A percentile compares a stretch with the other conserved stretches of the same genome.
Conservation (phyloP, 2,113 vertebrate genomes). For the Apodemus sylvaticus region DNA sequence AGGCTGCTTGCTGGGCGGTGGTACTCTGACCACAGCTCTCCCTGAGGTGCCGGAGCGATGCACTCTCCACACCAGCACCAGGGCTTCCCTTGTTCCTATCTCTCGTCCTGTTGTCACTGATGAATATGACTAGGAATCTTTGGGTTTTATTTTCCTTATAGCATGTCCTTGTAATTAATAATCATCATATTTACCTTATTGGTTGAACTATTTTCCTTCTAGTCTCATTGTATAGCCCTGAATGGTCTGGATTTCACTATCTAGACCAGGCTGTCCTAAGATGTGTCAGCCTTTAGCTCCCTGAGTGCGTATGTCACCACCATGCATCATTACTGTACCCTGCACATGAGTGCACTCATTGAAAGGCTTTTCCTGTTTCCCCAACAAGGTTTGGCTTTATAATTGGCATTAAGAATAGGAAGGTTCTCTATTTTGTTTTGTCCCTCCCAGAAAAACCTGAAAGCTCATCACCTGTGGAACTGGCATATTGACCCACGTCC, state of each 20-base stretch:
- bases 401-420: background rate
- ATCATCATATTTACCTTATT: background rate
- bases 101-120: background rate
- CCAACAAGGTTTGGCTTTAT: background rate
- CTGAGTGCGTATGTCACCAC: no score
- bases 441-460: background rate
- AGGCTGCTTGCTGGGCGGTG: background rate
- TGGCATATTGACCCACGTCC: background rate
- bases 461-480: background rate
- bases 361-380: background rate
- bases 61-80: background rate
- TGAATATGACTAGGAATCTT: background rate
- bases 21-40: background rate
- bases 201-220: background rate
- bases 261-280: background rate
- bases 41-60: background rate
- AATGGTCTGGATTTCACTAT: background rate
- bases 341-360: background rate
- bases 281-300: background rate
- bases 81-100: background rate
- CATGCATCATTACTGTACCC: accelerated
- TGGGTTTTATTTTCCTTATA: background rate
- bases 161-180: background rate
- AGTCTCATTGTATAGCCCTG: background rate
- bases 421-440: background rate